Evolutionary conservation across 1,140 invertebrate genomes (phyloP).

Genomic region (Papilio helenus): DNA sequence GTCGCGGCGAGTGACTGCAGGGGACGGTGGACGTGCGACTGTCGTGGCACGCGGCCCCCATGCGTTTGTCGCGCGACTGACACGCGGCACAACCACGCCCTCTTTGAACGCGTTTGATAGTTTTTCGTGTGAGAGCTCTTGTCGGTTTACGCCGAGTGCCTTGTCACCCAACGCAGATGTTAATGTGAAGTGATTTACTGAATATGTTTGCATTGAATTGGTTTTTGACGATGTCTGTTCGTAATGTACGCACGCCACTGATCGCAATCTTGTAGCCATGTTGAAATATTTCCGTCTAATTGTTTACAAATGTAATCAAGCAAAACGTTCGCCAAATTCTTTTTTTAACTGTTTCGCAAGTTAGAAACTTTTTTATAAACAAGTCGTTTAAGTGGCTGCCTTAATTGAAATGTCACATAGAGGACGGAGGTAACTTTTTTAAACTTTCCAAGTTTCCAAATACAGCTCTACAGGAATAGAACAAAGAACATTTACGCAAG

Average conservation of each 20-base stretch:
- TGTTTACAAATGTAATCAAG: background rate
- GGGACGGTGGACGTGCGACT: conserved; percentile 44
- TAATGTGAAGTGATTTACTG: conserved; percentile 11
- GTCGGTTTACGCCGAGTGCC: conserved; percentile 41
- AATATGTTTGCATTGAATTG: conserved; percentile 21
- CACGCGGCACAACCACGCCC: conserved; percentile 61
- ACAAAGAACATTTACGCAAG: background rate
- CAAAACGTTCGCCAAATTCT: background rate
- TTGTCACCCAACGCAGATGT: conserved; percentile 23
- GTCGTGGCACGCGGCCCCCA: conserved; percentile 50
- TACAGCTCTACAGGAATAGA: background rate
- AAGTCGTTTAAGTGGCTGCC: background rate
- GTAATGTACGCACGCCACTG: background rate
- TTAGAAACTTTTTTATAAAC: background rate
- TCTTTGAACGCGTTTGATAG: conserved; percentile 49
- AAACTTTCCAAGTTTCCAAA: background rate
- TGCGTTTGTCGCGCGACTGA: conserved; percentile 50
- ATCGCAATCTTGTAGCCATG: background rate
- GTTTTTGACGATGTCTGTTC: conserved; percentile 16
- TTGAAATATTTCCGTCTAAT: conserved; percentile 33
- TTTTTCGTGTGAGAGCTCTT: conserved; percentile 56
- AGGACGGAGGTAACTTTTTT: background rate
- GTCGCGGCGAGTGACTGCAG: conserved; percentile 57
- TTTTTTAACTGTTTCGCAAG: background rate
- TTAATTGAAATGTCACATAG: background rate